Conservation (phyloP, 2,888 invertebrate genomes). For the Antitype chi region DNA sequence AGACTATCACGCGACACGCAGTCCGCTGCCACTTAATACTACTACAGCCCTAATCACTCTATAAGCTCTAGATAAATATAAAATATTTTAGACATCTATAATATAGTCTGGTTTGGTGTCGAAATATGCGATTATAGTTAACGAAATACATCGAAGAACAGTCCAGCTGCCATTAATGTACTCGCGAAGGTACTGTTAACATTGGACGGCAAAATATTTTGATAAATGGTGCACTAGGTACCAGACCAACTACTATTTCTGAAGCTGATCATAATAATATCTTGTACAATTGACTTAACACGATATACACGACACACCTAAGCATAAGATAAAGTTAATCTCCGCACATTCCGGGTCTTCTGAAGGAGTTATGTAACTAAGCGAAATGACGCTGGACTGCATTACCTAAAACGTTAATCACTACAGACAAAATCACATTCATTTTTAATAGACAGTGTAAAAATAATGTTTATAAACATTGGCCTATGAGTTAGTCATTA, state of each 20-base stretch:
- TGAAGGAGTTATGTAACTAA: slow-evolving; percentile 57
- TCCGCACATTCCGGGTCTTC: slow-evolving; percentile 41
- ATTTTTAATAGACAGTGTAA: slow-evolving; percentile 88
- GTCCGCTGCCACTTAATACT: slow-evolving; percentile 67
- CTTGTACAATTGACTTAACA: slow-evolving; percentile 70
- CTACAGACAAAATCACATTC: slow-evolving; percentile 88
- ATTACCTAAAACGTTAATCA: slow-evolving; percentile 80
- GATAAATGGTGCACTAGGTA: slow-evolving; percentile 74
- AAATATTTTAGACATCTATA: slow-evolving; percentile 86
- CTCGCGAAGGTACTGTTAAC: slow-evolving; percentile 74
- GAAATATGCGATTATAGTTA: slow-evolving; percentile 82
- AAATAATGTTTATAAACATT: slow-evolving; percentile 90
- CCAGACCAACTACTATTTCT: slow-evolving; percentile 53
- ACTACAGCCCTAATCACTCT: slow-evolving; percentile 87
- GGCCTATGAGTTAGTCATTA: slow-evolving; percentile 86
- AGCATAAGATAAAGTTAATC: slow-evolving; percentile 60
- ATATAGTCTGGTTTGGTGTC: slow-evolving; percentile 84
- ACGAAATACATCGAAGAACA: slow-evolving; percentile 78
- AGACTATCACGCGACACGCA: slow-evolving; percentile 49
- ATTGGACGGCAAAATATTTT: slow-evolving; percentile 89
- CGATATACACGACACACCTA: slow-evolving; percentile 62
- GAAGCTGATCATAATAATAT: slow-evolving; percentile 66
- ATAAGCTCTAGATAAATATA: slow-evolving; percentile 90
- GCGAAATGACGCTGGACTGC: slow-evolving; percentile 80
- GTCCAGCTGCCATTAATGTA: slow-evolving; percentile 80